Conservation (phyloP, 1,140 invertebrate genomes). For the Druon quercuslanigerum region DNA sequence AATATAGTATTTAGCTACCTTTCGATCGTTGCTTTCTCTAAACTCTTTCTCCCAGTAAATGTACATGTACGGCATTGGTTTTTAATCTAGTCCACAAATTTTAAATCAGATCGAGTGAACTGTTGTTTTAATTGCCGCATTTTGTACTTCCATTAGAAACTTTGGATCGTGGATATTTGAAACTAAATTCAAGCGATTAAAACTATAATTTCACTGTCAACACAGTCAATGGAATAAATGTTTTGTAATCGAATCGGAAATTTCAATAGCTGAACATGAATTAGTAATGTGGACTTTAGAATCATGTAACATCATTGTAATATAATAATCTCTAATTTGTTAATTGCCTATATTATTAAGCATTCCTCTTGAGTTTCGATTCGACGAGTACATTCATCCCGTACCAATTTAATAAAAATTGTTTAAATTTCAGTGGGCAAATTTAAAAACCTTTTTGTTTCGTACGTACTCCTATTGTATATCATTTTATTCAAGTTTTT, state of each 20-base stretch:
- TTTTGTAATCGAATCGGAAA: neutral
- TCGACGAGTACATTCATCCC: neutral
- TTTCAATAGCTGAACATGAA: neutral
- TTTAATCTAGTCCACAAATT: neutral
- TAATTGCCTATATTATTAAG: neutral
- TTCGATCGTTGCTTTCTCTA: slow-evolving; percentile 58
- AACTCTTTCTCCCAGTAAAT: slow-evolving; percentile 18
- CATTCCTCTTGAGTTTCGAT: neutral
- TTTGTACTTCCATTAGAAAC: too few relatives aligned
- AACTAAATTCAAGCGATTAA: neutral
- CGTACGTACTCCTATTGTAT: too few relatives aligned
- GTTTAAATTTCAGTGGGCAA: neutral
- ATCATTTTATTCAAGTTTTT: too few relatives aligned
- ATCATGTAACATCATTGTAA: neutral
- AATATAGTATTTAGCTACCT: slow-evolving; percentile 71
- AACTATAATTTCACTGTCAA: neutral
- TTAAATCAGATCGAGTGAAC: neutral
- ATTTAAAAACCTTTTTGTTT: too few relatives aligned
- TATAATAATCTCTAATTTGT: neutral
- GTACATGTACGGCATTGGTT: slow-evolving; percentile 15
- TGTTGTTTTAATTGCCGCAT: neutral
- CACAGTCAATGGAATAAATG: neutral
- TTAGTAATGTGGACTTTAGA: neutral
- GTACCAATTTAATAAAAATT: neutral
- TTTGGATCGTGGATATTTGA: too few relatives aligned